These are phyloP conservation scores for Seriola quinqueradiata DNA, from an alignment of 2,113 vertebrate species.

Conservation along the genomic window DNA sequence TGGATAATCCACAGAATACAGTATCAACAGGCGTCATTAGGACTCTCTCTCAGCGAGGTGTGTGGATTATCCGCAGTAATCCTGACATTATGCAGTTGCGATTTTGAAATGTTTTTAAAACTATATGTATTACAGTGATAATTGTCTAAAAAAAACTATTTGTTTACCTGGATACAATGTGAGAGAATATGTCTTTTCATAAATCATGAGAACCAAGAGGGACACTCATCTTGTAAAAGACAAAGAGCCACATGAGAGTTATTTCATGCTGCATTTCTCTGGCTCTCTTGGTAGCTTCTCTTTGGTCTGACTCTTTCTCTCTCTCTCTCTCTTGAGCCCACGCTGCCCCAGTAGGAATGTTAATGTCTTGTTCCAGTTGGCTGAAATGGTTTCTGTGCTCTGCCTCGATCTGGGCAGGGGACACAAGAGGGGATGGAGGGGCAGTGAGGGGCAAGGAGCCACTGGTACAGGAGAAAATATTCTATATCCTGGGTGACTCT, in stretches of 20 bases:
- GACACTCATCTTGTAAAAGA: background rate
- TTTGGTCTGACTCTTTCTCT: slow-evolving; percentile 12
- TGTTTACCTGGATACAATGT: background rate
- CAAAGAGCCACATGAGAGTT: slow-evolving; percentile 4
- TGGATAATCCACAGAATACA: too few relatives aligned
- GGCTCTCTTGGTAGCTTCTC: slow-evolving; percentile 15
- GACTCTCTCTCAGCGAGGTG: too few relatives aligned
- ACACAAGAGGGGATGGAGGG: slow-evolving; percentile 29
- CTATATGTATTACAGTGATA: background rate
- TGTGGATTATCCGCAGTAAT: background rate
- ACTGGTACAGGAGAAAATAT: slow-evolving; percentile 64
- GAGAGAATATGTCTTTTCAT: background rate
- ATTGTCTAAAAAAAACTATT: background rate
- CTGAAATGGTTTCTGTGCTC: slow-evolving; percentile 62
- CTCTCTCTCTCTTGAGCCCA: slow-evolving; percentile 13
- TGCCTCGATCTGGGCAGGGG: slow-evolving; percentile 22
- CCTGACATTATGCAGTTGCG: too few relatives aligned
- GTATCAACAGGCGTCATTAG: too few relatives aligned
- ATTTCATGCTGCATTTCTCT: slow-evolving; percentile 39
- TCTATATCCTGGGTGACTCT: slow-evolving; percentile 81
- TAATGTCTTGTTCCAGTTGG: slow-evolving; percentile 77
- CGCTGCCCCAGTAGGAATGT: slow-evolving; percentile 72
- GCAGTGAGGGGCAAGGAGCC: slow-evolving; percentile 33
- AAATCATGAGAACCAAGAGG: background rate
- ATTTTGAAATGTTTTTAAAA: background rate